A percentile compares a stretch with the other conserved stretches of the same genome.
phyloP scores from a whole-genome alignment of 2,113 vertebrate genomes.

The Nothocercus nigrocapillus region DNA sequence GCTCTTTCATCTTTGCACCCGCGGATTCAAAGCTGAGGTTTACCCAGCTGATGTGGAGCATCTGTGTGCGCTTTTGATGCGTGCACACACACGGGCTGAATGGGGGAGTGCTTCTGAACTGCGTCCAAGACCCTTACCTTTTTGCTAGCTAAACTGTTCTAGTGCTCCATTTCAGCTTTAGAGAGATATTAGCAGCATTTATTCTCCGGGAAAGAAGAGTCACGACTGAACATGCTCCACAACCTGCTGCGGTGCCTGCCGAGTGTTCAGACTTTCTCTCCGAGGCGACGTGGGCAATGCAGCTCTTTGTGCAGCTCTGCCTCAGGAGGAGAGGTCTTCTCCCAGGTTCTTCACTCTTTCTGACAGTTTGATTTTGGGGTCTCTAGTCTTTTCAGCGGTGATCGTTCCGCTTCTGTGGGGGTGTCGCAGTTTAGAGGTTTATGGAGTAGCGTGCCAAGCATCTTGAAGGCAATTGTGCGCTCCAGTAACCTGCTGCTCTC shows the following conservation, averaged over 20 bases:
- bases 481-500: too few species aligned
- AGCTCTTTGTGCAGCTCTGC: background rate
- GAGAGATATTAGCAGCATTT: background rate
- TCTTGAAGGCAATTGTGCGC: too few species aligned
- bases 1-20: background rate
- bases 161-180: background rate
- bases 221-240: background rate
- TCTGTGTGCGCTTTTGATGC: rapidly evolving
- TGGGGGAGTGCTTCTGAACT: background rate
- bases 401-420: background rate
- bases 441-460: too few species aligned
- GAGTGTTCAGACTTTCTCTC: background rate
- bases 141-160: background rate
- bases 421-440: too few species aligned
- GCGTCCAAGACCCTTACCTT: background rate
- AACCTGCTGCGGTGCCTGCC: background rate
- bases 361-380: background rate
- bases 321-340: background rate
- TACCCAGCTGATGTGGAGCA: background rate
- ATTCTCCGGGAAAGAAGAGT: background rate
- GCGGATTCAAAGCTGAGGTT: background rate
- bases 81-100: background rate
- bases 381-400: too few species aligned
- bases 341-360: background rate
- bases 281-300: background rate